Evolutionary conservation across 2,888 invertebrate genomes (phyloP).

Genomic region (Ypsolopha sequella): DNA sequence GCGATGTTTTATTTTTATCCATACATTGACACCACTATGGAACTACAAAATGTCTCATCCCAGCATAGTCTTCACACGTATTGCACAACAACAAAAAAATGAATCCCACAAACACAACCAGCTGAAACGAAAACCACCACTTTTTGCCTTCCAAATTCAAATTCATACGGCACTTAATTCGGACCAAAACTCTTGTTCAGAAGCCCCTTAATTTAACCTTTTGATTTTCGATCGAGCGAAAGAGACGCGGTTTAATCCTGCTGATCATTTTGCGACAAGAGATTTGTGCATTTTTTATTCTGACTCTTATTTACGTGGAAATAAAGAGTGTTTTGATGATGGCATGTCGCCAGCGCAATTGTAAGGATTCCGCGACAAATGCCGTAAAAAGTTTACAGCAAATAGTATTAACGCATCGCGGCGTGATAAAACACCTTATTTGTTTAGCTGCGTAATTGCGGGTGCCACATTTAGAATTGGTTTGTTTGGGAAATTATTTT

Average conservation of each 20-base stretch:
- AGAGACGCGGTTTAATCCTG: slow-evolving; percentile 46
- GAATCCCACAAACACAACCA: slow-evolving; percentile 13
- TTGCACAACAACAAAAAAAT: slow-evolving; percentile 20
- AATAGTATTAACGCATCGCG: neutral
- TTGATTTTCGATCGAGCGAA: slow-evolving; percentile 50
- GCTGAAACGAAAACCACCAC: slow-evolving; percentile 2
- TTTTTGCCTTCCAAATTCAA: slow-evolving; percentile 21
- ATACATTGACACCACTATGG: too few relatives aligned
- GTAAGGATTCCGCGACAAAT: slow-evolving; percentile 20
- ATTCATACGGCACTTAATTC: slow-evolving; percentile 18
- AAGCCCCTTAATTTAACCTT: slow-evolving; percentile 28
- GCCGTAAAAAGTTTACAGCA: too few relatives aligned
- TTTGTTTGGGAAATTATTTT: neutral
- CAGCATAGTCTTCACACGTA: slow-evolving; percentile 11
- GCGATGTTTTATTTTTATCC: too few relatives aligned
- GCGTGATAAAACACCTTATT: slow-evolving; percentile 18
- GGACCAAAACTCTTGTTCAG: slow-evolving; percentile 6
- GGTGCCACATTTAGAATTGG: neutral
- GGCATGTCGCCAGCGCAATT: slow-evolving; percentile 10
- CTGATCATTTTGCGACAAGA: slow-evolving; percentile 34
- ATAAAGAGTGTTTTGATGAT: neutral
- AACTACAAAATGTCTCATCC: too few relatives aligned
- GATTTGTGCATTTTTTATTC: neutral
- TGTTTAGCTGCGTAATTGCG: slow-evolving; percentile 37
- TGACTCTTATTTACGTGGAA: neutral